These are phyloP conservation scores for Rhinogobius similis DNA, from an alignment of 2,113 vertebrate species.

Conservation along the genomic window DNA sequence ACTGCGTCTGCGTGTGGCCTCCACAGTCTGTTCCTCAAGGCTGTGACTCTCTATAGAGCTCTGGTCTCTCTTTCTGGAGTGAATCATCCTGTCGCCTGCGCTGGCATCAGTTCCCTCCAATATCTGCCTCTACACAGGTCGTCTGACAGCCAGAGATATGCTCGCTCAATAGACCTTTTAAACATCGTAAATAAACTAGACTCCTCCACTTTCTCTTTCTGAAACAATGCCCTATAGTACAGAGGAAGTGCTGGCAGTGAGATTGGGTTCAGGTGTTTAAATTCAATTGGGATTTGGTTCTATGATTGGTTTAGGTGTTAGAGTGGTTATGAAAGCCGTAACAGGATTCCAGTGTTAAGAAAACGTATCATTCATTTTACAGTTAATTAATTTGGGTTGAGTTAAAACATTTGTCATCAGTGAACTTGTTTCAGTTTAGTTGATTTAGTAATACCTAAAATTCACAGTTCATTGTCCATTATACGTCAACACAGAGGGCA, in stretches of 20 bases:
- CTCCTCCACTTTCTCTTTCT: not conserved
- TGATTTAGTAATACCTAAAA: no score
- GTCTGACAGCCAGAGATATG: conserved; percentile 58
- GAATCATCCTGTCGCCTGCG: conserved; percentile 51
- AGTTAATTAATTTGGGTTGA: no score
- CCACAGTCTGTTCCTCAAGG: conserved; percentile 27
- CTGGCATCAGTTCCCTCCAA: conserved; percentile 48
- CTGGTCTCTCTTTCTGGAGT: conserved; percentile 54
- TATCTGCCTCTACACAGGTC: conserved; percentile 57
- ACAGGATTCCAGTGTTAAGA: no score
- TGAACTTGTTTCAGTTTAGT: no score
- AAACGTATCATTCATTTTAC: no score
- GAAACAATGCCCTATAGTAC: not conserved
- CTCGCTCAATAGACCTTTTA: conserved; percentile 49
- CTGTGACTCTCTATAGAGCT: conserved; percentile 22
- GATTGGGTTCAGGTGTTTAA: not conserved
- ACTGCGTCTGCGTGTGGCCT: conserved; percentile 43
- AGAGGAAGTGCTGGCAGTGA: not conserved
- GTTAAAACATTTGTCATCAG: no score
- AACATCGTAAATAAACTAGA: conserved; percentile 46
- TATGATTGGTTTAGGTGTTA: not conserved
- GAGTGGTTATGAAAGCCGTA: not conserved
- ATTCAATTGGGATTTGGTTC: not conserved
- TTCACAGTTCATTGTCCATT: no score
- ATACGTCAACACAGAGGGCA: no score